Evolutionary conservation across 1,140 invertebrate species (phyloP).

Genomic region (Sycophila sp.): DNA sequence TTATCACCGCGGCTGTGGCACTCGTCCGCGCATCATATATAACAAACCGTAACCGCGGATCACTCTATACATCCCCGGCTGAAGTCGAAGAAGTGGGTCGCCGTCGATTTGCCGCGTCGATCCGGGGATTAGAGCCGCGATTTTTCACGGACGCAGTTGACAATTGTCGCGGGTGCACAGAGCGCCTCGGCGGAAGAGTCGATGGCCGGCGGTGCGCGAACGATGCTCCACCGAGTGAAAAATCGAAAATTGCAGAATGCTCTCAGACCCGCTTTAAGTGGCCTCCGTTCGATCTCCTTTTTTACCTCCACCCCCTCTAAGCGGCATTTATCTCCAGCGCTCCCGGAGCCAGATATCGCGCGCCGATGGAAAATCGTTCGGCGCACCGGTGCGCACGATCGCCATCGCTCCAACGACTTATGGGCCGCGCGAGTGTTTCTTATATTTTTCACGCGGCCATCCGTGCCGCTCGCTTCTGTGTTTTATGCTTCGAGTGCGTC

Average conservation of each 20-base stretch:
- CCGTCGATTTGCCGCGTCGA: neutral
- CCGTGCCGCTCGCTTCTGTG: too few relatives aligned
- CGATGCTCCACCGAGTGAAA: conserved; percentile 50
- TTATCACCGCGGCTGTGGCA: too few relatives aligned
- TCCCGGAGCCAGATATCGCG: conserved; percentile 23
- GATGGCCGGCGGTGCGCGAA: neutral
- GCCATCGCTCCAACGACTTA: neutral
- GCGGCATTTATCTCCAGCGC: conserved; percentile 7
- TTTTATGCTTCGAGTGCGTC: too few relatives aligned
- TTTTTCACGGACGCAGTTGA: neutral
- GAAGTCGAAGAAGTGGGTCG: neutral
- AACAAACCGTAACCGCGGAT: too few relatives aligned
- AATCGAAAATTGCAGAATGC: conserved; percentile 53
- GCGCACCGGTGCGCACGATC: neutral
- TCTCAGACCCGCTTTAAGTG: conserved; percentile 49
- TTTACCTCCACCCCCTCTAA: conserved; percentile 27
- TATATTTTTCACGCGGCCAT: neutral
- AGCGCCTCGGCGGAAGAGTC: too few relatives aligned
- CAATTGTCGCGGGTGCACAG: too few relatives aligned
- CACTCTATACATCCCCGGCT: too few relatives aligned
- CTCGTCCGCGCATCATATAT: too few relatives aligned
- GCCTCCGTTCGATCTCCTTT: conserved; percentile 43
- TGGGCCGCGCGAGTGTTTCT: neutral
- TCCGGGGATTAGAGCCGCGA: neutral
- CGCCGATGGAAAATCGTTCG: neutral